Conservation (phyloP, 2,797 vertebrate genomes). For the Poeciliopsis infans region DNA sequence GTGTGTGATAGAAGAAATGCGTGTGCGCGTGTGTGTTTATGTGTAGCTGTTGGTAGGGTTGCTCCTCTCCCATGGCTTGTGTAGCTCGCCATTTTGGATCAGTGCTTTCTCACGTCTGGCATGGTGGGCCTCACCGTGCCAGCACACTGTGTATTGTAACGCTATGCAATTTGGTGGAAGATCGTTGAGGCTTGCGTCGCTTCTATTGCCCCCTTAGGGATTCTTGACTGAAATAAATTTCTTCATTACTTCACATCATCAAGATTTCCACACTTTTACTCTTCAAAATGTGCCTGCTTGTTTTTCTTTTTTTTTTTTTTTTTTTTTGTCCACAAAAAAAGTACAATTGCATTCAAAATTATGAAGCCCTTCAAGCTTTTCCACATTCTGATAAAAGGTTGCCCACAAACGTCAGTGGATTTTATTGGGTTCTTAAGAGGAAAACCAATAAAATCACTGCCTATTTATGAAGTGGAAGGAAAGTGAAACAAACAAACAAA, state of each 20-base stretch:
- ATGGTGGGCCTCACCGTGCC: constrained; percentile 37
- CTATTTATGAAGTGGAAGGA: not conserved
- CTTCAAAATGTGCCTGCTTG: constrained; percentile 1
- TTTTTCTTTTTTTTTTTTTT: not conserved
- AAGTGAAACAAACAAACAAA: not conserved
- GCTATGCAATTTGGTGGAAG: constrained; percentile 35
- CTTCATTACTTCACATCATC: constrained; percentile 23
- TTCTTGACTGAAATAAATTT: constrained; percentile 11
- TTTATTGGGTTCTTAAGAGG: not conserved
- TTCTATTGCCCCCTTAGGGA: constrained; percentile 33
- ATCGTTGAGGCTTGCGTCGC: constrained; percentile 30
- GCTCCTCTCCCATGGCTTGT: constrained; percentile 70
- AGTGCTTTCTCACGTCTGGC: constrained; percentile 66
- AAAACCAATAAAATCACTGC: not conserved
- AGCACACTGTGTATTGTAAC: constrained; percentile 56
- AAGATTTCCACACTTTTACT: constrained; percentile 4
- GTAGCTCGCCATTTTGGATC: constrained; percentile 59
- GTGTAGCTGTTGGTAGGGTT: constrained; percentile 35
- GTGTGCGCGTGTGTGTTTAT: constrained; percentile 18
- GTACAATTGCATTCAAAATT: not conserved
- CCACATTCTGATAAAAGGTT: not conserved
- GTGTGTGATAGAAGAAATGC: constrained; percentile 40
- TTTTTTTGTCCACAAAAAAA: too few relatives aligned
- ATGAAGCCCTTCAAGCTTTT: not conserved
- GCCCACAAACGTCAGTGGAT: not conserved